Evolutionary conservation across 2,888 invertebrate genomes (phyloP), one percentile per base, ranked within the genome.

Genomic region (Trichacis sp.): DNA sequence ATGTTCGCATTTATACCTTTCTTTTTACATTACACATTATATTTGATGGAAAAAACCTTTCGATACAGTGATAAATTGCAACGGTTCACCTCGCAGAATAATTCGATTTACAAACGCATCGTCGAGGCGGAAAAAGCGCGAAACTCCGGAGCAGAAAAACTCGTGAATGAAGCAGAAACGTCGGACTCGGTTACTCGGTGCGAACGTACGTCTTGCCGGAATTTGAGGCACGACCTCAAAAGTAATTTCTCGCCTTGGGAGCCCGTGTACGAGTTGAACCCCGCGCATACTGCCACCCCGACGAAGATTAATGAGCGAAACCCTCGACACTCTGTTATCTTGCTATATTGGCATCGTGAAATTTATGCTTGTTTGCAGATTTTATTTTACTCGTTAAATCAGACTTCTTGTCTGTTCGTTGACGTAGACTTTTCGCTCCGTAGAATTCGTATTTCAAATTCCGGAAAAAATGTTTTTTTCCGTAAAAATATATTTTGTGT

Each of bases 231-330:
- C 36, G 19, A 53, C 33, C 53, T 53, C 43, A 30, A 33, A 45
- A 33, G 55, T 40, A 55, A 55, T 55, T 55, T 45, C 33, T 24
- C 8, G 43, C 33, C 29, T 18, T 48, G 30, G 40, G 18, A 48
- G 20, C 9, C n/a, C 20, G 42, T 43, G 24, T 49, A 42, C 56
- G 48, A 29, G 42, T 56, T 56, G 29, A 43, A 56, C 49, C 29
- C 42, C 29, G 49, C 43, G 43, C 43, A 43, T 49, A 33, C 40
- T 49, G 56, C 40, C 56, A 56, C 15, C 18, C 19, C 30, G 49
- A 56, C 48, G 42, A 56, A 56, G 56, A 56, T 56, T 56, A 56
- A 56, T 49, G 49, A 43, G 30, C n/a, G 20, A 48, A 49, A 49
- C 42, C 24, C 49, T 48, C 20, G 55, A 42, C 48, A 48, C 40